These are phyloP conservation scores for Bhutanitis thaidina DNA, from an alignment of 2,888 invertebrate genomes.

Conservation along the genomic window DNA sequence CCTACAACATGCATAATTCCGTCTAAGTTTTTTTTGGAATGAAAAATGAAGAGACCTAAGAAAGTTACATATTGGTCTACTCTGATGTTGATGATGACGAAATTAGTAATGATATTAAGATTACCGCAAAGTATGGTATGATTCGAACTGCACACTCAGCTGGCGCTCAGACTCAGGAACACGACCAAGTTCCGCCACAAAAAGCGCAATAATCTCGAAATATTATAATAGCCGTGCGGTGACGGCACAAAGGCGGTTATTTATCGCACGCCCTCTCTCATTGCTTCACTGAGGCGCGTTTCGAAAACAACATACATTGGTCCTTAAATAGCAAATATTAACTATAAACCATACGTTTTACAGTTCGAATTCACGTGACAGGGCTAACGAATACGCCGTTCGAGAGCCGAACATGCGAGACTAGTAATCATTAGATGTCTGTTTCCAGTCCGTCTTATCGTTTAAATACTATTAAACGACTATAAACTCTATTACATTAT, in stretches of 20 bases:
- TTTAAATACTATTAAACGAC: conserved; percentile 29
- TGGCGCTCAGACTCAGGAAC: conserved; percentile 34
- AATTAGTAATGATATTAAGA: background rate
- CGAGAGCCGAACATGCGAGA: conserved; percentile 53
- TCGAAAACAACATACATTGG: conserved; percentile 60
- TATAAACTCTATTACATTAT: conserved; percentile 29
- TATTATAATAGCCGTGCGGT: conserved; percentile 76
- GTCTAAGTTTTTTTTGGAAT: no score
- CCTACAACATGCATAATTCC: no score
- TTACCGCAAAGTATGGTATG: conserved; percentile 22
- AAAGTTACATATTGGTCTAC: no score
- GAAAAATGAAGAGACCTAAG: no score
- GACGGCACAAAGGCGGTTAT: conserved; percentile 78
- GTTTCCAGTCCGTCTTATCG: conserved; percentile 67
- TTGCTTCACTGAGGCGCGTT: conserved; percentile 62
- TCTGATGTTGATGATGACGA: background rate
- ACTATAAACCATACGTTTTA: conserved; percentile 44
- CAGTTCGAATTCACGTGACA: conserved; percentile 46
- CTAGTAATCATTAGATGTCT: conserved; percentile 75
- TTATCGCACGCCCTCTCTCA: conserved; percentile 80
- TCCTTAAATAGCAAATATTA: conserved; percentile 35
- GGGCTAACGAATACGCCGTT: conserved; percentile 54
- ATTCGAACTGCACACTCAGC: conserved; percentile 47
- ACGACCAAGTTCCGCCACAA: conserved; percentile 50
- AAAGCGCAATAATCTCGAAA: conserved; percentile 71